Evolutionary conservation across 2,797 vertebrate genomes (phyloP).

Genomic region (Kryptolebias ocellatus): DNA sequence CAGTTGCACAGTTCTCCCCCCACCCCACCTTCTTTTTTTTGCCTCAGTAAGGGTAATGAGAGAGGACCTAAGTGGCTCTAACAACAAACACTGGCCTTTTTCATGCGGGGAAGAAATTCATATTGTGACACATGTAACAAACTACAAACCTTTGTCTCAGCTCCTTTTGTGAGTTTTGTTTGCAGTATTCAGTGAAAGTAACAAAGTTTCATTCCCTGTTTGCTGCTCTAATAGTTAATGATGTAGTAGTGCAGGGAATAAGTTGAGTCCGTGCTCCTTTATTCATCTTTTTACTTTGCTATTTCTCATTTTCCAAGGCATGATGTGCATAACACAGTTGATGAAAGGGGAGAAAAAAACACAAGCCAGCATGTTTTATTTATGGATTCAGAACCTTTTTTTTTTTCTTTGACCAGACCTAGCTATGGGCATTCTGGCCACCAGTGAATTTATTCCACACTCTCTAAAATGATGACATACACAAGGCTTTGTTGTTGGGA

Average conservation of each 20-base stretch:
- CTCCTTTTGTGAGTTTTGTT: constrained; percentile 49
- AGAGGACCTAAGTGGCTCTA: constrained; percentile 27
- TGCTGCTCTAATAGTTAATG: constrained; percentile 69
- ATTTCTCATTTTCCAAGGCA: constrained; percentile 67
- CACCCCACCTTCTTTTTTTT: neutral
- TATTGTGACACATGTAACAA: constrained; percentile 36
- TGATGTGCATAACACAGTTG: constrained; percentile 68
- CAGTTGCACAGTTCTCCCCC: neutral
- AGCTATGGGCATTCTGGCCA: constrained; percentile 76
- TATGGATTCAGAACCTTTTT: constrained; percentile 68
- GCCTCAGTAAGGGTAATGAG: constrained; percentile 35
- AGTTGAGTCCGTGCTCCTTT: constrained; percentile 44
- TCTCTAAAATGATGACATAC: constrained; percentile 79
- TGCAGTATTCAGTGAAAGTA: constrained; percentile 46
- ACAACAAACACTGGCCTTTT: constrained; percentile 37
- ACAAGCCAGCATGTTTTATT: constrained; percentile 82
- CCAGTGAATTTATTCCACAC: constrained; percentile 81
- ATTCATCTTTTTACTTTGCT: constrained; percentile 68
- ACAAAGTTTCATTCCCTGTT: constrained; percentile 47
- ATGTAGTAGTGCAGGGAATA: constrained; percentile 67
- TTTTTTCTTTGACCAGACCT: constrained; percentile 54
- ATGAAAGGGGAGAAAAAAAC: constrained; percentile 75
- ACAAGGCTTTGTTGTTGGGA: constrained; percentile 71
- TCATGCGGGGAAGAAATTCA: constrained; percentile 28
- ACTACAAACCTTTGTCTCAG: constrained; percentile 51